These are phyloP conservation scores for Cryptus armator DNA, from an alignment of 2,888 invertebrate species.

Conservation along the genomic window DNA sequence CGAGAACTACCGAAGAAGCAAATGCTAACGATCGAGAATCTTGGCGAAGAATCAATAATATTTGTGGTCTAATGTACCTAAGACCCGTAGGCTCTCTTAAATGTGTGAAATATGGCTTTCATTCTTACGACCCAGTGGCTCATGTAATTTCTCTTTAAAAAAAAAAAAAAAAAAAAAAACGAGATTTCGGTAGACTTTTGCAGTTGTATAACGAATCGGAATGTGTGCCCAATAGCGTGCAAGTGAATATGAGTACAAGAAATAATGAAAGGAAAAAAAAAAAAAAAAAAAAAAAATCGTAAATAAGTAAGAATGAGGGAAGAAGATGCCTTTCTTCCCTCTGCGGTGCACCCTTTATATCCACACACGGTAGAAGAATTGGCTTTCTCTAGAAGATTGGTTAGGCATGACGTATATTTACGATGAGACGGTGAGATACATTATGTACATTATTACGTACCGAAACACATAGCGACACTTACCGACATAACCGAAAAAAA, in stretches of 20 bases:
- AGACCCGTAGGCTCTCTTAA: conserved; percentile 55
- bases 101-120: conserved; percentile 57
- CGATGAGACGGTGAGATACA: conserved; percentile 46
- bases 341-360: conserved; percentile 57
- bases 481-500: conserved; percentile 6
- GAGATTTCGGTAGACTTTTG: conserved; percentile 18
- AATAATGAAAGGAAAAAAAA: conserved; percentile 46
- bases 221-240: conserved; percentile 33
- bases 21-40: conserved; percentile 38
- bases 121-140: conserved; percentile 65
- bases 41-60: conserved; percentile 37
- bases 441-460: conserved; percentile 20
- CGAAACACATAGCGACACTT: conserved; percentile 27
- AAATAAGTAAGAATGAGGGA: conserved; percentile 58
- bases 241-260: conserved; percentile 35
- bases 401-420: conserved; percentile 66
- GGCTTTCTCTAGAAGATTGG: conserved; percentile 64
- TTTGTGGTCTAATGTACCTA: conserved; percentile 44
- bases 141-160: conserved; percentile 61
- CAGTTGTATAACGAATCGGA: conserved; percentile 47
- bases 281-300: conserved; percentile 43
- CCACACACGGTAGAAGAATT: conserved; percentile 70
- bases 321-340: conserved; percentile 50
- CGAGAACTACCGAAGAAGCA: conserved; percentile 46
- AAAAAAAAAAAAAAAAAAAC: conserved; percentile 42